phyloP scores from a whole-genome alignment of 1,140 invertebrate species.

The Pseudomyrmex dendroicus region DNA sequence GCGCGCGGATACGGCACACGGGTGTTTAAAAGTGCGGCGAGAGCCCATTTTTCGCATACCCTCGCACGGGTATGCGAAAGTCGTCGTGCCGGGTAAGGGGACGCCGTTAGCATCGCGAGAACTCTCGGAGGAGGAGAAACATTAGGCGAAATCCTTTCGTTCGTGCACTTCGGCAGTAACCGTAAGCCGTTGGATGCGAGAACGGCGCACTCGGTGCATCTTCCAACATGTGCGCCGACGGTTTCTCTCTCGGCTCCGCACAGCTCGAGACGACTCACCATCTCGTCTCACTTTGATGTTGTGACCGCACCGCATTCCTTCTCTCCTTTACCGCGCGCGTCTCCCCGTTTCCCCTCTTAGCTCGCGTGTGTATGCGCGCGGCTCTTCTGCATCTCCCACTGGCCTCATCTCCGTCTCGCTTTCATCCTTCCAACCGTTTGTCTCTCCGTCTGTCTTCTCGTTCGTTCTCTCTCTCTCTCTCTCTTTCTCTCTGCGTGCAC shows the following conservation, averaged over 20 bases:
- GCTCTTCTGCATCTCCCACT: constrained; percentile 23
- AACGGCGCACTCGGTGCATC: constrained; percentile 19
- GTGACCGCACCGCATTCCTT: constrained; percentile 62
- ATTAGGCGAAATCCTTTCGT: constrained; percentile 26
- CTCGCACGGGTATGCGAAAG: background rate
- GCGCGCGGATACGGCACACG: background rate
- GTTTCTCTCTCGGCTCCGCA: background rate
- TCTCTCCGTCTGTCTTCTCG: background rate
- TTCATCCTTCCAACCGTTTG: background rate
- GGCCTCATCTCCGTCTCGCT: too few species aligned
- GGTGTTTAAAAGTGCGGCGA: background rate
- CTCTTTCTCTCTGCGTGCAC: constrained; percentile 14
- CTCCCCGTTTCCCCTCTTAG: constrained; percentile 37
- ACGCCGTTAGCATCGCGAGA: constrained; percentile 28
- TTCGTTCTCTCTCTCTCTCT: background rate
- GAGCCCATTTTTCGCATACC: background rate
- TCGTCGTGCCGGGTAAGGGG: constrained; percentile 5
- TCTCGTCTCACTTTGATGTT: constrained; percentile 68
- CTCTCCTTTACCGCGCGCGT: constrained; percentile 32
- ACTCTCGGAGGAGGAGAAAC: background rate
- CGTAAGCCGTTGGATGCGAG: constrained; percentile 14
- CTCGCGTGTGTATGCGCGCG: too few species aligned
- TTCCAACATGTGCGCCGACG: constrained; percentile 17
- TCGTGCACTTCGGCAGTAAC: constrained; percentile 17
- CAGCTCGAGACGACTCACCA: constrained; percentile 53